Percentiles rank a stretch among this genome's conserved stretches.
phyloP scores from a whole-genome alignment of 2,888 invertebrate species.

The Isoperla grammatica region DNA sequence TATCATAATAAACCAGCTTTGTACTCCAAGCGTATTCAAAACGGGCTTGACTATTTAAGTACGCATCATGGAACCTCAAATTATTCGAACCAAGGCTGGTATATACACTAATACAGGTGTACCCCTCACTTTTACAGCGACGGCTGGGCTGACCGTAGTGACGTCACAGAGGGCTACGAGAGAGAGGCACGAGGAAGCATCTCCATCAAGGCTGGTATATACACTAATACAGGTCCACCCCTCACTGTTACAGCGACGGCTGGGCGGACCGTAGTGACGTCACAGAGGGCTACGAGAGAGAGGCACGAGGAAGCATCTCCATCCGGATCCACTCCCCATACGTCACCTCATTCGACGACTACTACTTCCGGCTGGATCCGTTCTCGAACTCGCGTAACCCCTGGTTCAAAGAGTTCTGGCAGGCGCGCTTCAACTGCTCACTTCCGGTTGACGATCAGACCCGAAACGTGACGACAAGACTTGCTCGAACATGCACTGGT shows the following conservation, averaged over 20 bases:
- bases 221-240: too few relatives aligned
- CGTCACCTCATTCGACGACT: constrained; percentile 56
- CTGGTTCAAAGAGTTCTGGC: constrained; percentile 76
- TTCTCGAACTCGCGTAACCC: constrained; percentile 27
- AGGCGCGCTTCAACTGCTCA: constrained; percentile 60
- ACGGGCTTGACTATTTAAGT: too few relatives aligned
- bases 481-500: constrained; percentile 37
- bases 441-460: constrained; percentile 36
- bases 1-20: too few relatives aligned
- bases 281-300: constrained; percentile 57
- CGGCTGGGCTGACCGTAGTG: constrained; percentile 69
- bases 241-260: constrained; percentile 64
- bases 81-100: too few relatives aligned
- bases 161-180: constrained; percentile 64
- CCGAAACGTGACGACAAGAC: constrained; percentile 13
- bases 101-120: too few relatives aligned
- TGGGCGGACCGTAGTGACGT: constrained; percentile 73
- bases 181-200: constrained; percentile 62
- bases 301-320: constrained; percentile 65
- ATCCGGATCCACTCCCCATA: constrained; percentile 70
- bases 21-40: too few relatives aligned
- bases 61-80: too few relatives aligned
- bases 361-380: constrained; percentile 62
- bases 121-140: too few relatives aligned
- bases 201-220: too few relatives aligned